phyloP scores from a whole-genome alignment of 2,797 vertebrate species.

The Micromesistius poutassou region DNA sequence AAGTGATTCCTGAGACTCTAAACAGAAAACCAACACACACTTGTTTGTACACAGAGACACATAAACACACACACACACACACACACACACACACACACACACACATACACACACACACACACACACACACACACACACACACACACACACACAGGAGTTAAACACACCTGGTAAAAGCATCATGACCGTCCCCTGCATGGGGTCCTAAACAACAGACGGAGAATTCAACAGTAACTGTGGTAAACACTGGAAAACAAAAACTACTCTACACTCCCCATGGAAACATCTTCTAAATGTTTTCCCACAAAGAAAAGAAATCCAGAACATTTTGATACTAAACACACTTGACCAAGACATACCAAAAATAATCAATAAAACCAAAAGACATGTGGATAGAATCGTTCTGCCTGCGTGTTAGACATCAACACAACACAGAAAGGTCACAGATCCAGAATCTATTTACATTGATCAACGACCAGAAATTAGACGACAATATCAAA shows the following conservation, averaged over 20 bases:
- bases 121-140: constrained; percentile 8
- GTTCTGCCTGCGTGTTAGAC: no score
- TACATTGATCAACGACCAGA: no score
- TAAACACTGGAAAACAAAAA: background rate
- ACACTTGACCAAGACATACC: background rate
- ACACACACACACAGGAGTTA: background rate
- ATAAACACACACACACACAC: background rate
- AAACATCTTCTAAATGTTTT: background rate
- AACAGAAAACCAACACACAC: background rate
- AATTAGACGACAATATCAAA: no score
- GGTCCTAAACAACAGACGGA: background rate
- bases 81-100: constrained; percentile 14
- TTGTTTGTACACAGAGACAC: background rate
- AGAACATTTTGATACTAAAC: background rate
- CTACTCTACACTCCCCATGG: background rate
- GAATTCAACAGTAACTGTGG: background rate
- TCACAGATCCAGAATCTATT: no score
- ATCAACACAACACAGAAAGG: background rate
- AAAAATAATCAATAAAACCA: background rate
- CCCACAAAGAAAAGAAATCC: background rate
- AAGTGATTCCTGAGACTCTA: no score
- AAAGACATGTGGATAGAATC: no score
- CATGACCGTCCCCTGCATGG: no score
- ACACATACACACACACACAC: background rate
- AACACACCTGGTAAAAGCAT: background rate